phyloP scores from a whole-genome alignment of 2,797 vertebrate genomes.

The Pristis pectinata region DNA sequence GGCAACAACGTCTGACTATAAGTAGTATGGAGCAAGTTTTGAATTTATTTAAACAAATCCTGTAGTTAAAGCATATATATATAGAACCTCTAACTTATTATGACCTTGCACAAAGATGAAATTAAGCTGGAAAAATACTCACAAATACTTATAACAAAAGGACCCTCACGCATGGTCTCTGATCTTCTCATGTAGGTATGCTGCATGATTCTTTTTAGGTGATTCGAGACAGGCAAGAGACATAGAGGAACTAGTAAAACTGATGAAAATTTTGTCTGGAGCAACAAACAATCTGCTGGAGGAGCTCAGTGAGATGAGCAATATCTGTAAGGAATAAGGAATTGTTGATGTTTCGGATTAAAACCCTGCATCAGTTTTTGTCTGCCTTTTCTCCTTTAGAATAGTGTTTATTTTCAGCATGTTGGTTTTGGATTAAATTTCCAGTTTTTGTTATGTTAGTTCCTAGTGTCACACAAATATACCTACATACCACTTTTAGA shows the following conservation, averaged over 20 bases:
- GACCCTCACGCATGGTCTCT: neutral
- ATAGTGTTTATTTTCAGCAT: neutral
- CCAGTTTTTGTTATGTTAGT: neutral
- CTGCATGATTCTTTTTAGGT: neutral
- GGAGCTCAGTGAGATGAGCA: no score
- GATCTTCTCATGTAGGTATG: neutral
- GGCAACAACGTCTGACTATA: neutral
- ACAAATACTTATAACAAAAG: neutral
- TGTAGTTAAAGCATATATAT: neutral
- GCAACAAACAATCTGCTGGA: no score
- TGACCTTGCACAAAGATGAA: neutral
- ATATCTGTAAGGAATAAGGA: no score
- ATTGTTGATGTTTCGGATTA: no score
- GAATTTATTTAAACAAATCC: neutral
- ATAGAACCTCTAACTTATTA: neutral
- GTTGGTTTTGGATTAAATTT: neutral
- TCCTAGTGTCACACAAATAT: neutral
- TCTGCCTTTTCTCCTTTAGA: neutral
- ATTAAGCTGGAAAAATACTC: slow-evolving; percentile 10
- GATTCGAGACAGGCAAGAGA: neutral
- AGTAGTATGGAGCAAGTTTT: neutral
- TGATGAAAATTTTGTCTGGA: neutral
- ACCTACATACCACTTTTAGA: neutral
- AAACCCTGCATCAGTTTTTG: no score
- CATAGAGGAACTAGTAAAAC: slow-evolving; percentile 4